Evolutionary conservation across 2,888 invertebrate genomes (phyloP).

Genomic region (Lasioglossum oenotherae): DNA sequence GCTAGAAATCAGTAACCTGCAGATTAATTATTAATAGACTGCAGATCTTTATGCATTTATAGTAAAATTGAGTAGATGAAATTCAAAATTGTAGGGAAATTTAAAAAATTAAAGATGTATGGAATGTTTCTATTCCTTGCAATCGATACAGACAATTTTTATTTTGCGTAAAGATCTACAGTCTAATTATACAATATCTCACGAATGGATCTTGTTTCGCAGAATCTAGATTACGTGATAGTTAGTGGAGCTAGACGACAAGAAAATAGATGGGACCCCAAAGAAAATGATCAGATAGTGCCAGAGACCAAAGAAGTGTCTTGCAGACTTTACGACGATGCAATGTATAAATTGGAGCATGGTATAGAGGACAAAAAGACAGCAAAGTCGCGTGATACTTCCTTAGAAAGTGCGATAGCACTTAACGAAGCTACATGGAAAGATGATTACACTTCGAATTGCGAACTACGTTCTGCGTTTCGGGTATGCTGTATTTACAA

Average conservation of each 20-base stretch:
- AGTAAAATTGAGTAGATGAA: too few relatives aligned
- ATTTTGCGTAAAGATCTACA: too few relatives aligned
- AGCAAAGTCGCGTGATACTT: constrained; percentile 89
- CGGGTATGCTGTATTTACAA: constrained; percentile 86
- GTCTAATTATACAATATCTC: not conserved
- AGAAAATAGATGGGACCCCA: constrained; percentile 99
- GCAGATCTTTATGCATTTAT: not conserved
- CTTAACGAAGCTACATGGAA: constrained; percentile 93
- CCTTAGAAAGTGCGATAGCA: constrained; percentile 91
- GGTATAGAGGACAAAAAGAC: constrained; percentile 91
- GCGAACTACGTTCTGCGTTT: constrained; percentile 92
- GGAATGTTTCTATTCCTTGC: too few relatives aligned
- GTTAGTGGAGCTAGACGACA: constrained; percentile 97
- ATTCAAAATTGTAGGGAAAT: too few relatives aligned
- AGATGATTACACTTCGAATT: constrained; percentile 97
- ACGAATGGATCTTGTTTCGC: constrained; percentile 76
- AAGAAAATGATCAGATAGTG: constrained; percentile 96
- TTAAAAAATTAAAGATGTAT: too few relatives aligned
- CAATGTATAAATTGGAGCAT: constrained; percentile 99
- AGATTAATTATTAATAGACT: not conserved
- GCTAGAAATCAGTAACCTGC: not conserved
- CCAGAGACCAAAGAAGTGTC: constrained; percentile 96
- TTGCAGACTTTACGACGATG: constrained; percentile 95
- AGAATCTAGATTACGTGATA: constrained; percentile 99
- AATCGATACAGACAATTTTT: too few relatives aligned